Percentiles rank a stretch among this genome's conserved stretches.
Conservation (phyloP, 1,140 invertebrate genomes). For the Wiebesia pumilae region DNA sequence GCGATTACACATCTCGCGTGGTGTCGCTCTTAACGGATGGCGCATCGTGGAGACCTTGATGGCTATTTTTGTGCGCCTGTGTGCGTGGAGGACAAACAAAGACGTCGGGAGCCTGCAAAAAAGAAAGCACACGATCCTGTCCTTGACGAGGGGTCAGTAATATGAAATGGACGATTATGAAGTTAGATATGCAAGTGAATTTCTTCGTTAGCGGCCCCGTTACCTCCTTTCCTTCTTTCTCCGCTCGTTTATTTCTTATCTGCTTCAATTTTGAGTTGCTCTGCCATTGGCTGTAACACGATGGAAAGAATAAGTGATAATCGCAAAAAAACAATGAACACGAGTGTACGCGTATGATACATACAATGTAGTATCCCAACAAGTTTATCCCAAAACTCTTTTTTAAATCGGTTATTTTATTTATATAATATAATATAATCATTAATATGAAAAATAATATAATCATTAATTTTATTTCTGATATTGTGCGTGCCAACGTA, state of each 20-base stretch:
- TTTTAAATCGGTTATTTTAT: neutral
- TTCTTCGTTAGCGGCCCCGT: neutral
- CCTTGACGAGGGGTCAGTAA: slow-evolving; percentile 13
- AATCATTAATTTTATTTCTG: neutral
- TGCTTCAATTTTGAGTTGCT: neutral
- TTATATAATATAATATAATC: no score
- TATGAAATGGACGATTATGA: slow-evolving; percentile 28
- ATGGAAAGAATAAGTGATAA: neutral
- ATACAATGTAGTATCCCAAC: neutral
- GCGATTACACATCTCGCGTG: neutral
- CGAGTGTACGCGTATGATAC: neutral
- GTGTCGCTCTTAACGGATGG: neutral
- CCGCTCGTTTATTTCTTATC: slow-evolving; percentile 5
- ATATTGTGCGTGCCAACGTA: no score
- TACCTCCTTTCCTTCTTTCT: neutral
- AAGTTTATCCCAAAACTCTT: neutral
- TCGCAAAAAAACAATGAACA: neutral
- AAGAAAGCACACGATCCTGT: slow-evolving; percentile 8
- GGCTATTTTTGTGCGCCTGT: slow-evolving; percentile 25
- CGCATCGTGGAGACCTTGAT: slow-evolving; percentile 3
- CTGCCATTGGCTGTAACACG: neutral
- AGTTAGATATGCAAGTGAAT: neutral
- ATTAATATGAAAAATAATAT: no score
- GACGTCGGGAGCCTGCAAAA: neutral
- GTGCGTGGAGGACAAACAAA: slow-evolving; percentile 8